phyloP scores from a whole-genome alignment of 2,797 vertebrate genomes.

The Strix occidentalis region DNA sequence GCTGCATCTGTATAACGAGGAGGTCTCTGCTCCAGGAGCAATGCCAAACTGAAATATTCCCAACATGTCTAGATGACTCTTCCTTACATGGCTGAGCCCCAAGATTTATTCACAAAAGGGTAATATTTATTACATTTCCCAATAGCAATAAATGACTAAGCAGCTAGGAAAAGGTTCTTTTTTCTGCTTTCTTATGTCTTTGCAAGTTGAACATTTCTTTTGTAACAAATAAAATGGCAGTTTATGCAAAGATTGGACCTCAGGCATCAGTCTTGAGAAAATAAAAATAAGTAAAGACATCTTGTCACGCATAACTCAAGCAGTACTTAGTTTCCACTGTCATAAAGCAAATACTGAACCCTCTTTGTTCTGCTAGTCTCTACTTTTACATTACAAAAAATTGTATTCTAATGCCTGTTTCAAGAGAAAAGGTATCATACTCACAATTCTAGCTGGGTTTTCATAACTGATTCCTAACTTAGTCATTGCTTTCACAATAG shows the following conservation, averaged over 20 bases:
- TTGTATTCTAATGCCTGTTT: background rate
- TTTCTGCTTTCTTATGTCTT: background rate
- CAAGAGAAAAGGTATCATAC: conserved; percentile 12
- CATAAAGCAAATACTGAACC: background rate
- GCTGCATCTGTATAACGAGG: background rate
- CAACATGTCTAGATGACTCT: background rate
- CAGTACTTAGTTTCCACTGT: background rate
- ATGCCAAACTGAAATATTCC: background rate
- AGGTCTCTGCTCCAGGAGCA: background rate
- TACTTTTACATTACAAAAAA: background rate
- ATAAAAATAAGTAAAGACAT: background rate
- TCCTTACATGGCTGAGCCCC: background rate
- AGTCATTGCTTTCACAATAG: conserved; percentile 77
- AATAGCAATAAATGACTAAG: background rate
- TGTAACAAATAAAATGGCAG: background rate
- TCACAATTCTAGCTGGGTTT: conserved; percentile 70
- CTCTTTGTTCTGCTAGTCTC: background rate
- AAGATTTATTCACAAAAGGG: background rate
- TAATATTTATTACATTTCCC: background rate
- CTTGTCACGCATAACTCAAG: background rate
- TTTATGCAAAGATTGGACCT: background rate
- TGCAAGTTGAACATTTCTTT: background rate
- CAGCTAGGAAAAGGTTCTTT: background rate
- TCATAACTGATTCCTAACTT: conserved; percentile 71
- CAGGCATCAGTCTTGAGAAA: background rate